Evolutionary conservation across 2,888 invertebrate genomes (phyloP).

Genomic region (Tholera decimalis): DNA sequence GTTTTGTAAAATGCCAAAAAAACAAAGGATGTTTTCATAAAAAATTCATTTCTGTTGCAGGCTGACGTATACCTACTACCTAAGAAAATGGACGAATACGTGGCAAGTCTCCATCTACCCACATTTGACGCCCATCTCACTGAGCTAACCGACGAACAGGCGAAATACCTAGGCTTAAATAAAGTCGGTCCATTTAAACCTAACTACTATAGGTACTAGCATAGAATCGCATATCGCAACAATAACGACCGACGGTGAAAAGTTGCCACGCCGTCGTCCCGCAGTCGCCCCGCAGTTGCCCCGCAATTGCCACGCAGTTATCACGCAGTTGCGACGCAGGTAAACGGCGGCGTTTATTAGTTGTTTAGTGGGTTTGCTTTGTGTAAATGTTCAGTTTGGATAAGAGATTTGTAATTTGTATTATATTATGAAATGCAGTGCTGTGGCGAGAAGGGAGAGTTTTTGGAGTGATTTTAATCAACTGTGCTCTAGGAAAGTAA

Average conservation of each 20-base stretch:
- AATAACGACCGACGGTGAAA: constrained; percentile 47
- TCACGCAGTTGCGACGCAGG: constrained; percentile 45
- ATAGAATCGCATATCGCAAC: constrained; percentile 54
- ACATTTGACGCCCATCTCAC: constrained; percentile 99
- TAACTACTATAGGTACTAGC: constrained; percentile 97
- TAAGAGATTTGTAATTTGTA: constrained; percentile 51
- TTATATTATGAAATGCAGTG: constrained; percentile 39
- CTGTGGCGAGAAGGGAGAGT: constrained; percentile 5
- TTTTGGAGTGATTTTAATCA: constrained; percentile 21
- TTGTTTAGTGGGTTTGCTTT: constrained; percentile 59
- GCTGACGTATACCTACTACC: constrained; percentile 99
- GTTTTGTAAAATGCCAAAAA: fast-evolving
- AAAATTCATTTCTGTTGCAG: constrained; percentile 68
- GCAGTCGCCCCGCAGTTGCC: constrained; percentile 42
- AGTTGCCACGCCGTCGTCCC: constrained; percentile 41
- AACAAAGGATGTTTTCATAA: constrained; percentile 41
- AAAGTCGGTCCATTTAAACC: constrained; percentile 99
- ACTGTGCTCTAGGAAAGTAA: not conserved
- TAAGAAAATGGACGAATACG: constrained; percentile 99
- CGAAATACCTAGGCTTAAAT: constrained; percentile 98
- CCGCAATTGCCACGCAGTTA: constrained; percentile 43
- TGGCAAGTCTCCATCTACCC: constrained; percentile 98
- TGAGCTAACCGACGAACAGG: constrained; percentile 98
- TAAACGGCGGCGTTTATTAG: constrained; percentile 48
- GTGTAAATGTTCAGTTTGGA: constrained; percentile 53